These are phyloP conservation scores for Cepphus grylle DNA, from an alignment of 2,113 vertebrate species.

Conservation along the genomic window DNA sequence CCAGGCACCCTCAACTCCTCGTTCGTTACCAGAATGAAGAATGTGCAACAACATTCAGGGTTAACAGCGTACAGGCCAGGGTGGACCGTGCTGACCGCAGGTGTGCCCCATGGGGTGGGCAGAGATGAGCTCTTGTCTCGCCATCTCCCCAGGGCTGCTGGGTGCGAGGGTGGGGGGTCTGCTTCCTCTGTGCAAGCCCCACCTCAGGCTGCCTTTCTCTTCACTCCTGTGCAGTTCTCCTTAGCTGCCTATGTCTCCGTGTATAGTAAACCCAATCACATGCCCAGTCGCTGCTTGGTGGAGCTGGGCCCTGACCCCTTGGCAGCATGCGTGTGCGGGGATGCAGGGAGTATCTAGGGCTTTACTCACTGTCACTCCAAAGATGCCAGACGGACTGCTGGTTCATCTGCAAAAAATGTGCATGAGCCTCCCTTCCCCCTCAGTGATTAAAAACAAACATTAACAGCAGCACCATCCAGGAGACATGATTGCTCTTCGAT, in stretches of 20 bases:
- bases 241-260: background rate
- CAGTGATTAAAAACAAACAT: background rate
- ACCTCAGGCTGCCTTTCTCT: background rate
- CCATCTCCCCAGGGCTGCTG: background rate
- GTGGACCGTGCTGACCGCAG: accelerated
- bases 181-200: background rate
- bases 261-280: accelerated
- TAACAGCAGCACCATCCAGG: background rate
- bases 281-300: accelerated
- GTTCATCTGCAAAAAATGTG: background rate
- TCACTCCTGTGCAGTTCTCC: background rate
- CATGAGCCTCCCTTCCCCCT: background rate
- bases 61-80: background rate
- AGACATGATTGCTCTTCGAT: background rate
- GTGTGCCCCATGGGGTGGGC: background rate
- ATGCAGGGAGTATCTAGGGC: background rate
- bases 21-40: background rate
- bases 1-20: background rate
- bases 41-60: accelerated
- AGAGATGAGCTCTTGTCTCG: background rate
- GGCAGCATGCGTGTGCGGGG: accelerated
- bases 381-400: background rate
- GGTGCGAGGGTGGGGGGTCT: background rate
- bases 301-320: background rate
- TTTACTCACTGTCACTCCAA: background rate